phyloP scores from a whole-genome alignment of 2,888 invertebrate genomes.

The Andrena haemorrhoa region DNA sequence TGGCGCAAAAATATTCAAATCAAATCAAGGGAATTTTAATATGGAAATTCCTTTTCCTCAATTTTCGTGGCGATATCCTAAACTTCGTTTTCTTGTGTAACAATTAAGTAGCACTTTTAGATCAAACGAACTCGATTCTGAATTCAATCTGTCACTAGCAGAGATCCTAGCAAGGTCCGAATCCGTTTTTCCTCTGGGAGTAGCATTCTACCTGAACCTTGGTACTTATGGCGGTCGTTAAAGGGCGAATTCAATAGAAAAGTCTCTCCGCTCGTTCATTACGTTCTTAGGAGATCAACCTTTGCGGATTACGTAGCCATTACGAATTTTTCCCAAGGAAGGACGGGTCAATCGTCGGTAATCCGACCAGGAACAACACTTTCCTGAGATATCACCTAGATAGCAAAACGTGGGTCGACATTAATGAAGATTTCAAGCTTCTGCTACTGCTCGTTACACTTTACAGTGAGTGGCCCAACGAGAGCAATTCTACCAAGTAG shows the following conservation, averaged over 20 bases:
- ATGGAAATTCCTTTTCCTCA: too few relatives aligned
- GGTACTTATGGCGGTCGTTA: constrained; percentile 61
- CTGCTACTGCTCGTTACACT: background rate
- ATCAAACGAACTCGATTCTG: background rate
- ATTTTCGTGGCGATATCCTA: background rate
- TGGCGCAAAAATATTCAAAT: too few relatives aligned
- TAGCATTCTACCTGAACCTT: constrained; percentile 37
- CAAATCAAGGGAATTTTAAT: too few relatives aligned
- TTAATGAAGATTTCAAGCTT: constrained; percentile 6
- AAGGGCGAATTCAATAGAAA: constrained; percentile 66
- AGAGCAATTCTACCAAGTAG: background rate
- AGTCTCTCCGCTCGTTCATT: constrained; percentile 61
- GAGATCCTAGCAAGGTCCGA: constrained; percentile 15
- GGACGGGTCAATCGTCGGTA: constrained; percentile 13
- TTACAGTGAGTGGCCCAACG: background rate
- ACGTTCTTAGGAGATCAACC: constrained; percentile 60
- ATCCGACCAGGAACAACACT: constrained; percentile 15
- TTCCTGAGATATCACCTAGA: background rate
- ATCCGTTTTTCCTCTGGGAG: constrained; percentile 42
- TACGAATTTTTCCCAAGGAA: constrained; percentile 32
- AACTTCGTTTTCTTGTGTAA: background rate
- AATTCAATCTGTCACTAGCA: constrained; percentile 26
- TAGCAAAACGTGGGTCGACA: too few relatives aligned
- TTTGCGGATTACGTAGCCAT: constrained; percentile 62
- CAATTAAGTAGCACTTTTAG: background rate